Base-by-base conservation (phyloP, 2,113 vertebrate species). In the Anarrhichthys ocellatus region DNA sequence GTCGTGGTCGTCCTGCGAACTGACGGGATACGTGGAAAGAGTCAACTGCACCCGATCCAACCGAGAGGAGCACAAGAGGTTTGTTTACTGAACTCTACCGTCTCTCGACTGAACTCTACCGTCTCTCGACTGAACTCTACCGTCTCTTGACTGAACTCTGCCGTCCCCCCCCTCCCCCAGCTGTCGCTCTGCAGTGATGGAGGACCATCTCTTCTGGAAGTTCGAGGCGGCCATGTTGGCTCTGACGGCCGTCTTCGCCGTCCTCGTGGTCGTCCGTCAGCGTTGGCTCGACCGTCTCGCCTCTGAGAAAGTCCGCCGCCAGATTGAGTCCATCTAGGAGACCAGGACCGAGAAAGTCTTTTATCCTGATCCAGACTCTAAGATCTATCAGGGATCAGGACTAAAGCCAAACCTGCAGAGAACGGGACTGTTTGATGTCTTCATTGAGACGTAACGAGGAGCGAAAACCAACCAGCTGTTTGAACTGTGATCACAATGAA, bases 141-240 rank as follows among this genome's bases (percentile, higher is more conserved):
- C 24, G 54, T 58, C 10, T 24, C 0, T 56, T 5, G 4, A 24
- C n/a, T 13, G n/a, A 7, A 27, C 54, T 5, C 0, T 58, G 11
- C n/a, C 6, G 54, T 22, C 22, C 8, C 20, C 9, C 6, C 10
- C 6, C 1, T 15, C 6, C 6, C 1, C 40, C 70, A 93, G 92
- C 83, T 93, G 92, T 9, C 89, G 92, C 56, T 93, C 92, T 0
- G 46, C 88, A 0, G 48, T 89, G 74, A 86, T 90, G 92, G 92
- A 93, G 77, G 91, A 93, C 5, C 89, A 83, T 63, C 86, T 88
- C 48, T 93, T 93, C 88, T 93, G 92, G 92, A 92, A 89, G 83
- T 93, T 93, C 0, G 92, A 93, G 75, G 89, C 73, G 0, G 81
- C 75, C 66, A 86, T 89, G 88, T 86, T 93, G 91, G 81, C 73